Percentiles rank a stretch among this genome's conserved stretches.
phyloP scores from a whole-genome alignment of 53 echinoderm and acorn worm species.

The Zoroaster sp. region DNA sequence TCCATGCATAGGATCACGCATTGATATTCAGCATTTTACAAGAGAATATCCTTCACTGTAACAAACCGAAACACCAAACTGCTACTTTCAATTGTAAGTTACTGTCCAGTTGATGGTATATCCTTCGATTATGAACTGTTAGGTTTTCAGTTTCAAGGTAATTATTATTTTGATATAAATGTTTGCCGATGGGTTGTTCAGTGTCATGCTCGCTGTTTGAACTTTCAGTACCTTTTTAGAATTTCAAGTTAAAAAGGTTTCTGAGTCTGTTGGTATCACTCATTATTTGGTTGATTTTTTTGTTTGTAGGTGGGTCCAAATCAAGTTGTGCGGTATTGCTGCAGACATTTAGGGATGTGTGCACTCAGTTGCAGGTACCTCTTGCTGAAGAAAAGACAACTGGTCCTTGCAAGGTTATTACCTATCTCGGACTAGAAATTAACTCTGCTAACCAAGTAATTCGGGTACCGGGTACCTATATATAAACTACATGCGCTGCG shows the following conservation, averaged over 20 bases:
- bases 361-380: background rate
- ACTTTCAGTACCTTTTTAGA: slow-evolving; percentile 52
- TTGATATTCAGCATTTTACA: too few species aligned
- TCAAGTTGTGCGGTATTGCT: background rate
- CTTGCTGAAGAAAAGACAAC: background rate
- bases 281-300: slow-evolving; percentile 67
- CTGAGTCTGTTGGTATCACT: background rate
- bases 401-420: background rate
- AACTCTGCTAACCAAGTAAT: background rate
- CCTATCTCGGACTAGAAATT: background rate
- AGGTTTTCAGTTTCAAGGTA: too few species aligned
- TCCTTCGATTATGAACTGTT: too few species aligned
- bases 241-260: background rate
- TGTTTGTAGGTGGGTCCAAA: background rate
- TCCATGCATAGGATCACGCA: too few species aligned
- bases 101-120: too few species aligned
- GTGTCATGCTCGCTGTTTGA: slow-evolving; percentile 51
- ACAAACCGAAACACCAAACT: too few species aligned
- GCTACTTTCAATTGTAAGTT: too few species aligned
- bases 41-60: too few species aligned
- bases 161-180: too few species aligned
- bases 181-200: too few species aligned
- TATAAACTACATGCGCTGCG: background rate
- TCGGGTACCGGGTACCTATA: background rate
- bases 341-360: background rate